Conservation (phyloP, 2,888 invertebrate genomes). For the Adelphocoris suturalis region DNA sequence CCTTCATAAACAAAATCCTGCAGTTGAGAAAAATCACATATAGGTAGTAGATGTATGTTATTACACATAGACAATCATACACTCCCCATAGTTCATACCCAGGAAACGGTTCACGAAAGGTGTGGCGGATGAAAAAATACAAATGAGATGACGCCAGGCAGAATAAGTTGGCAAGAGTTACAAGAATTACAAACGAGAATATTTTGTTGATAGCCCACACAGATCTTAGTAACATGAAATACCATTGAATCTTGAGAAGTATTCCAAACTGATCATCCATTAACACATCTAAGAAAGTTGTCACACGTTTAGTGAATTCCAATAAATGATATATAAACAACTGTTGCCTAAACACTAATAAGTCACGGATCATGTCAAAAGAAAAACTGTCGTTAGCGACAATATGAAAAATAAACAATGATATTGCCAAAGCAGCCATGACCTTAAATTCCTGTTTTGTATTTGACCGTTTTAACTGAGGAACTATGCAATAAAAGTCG, state of each 20-base stretch:
- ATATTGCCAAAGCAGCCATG: too few species aligned
- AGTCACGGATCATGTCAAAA: too few species aligned
- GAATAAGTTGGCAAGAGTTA: neutral
- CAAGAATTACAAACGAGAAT: neutral
- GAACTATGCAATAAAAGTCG: too few species aligned
- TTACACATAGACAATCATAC: too few species aligned
- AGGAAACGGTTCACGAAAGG: neutral
- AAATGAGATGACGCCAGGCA: neutral
- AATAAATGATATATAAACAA: neutral
- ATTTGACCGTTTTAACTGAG: too few species aligned
- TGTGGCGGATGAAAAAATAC: neutral
- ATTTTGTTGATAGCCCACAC: neutral
- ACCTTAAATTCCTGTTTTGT: too few species aligned
- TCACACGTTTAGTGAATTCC: neutral
- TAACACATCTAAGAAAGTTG: neutral
- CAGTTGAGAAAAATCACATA: too few species aligned
- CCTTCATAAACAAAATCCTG: too few species aligned
- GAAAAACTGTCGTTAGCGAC: too few species aligned
- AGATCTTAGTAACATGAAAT: neutral
- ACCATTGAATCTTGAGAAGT: neutral
- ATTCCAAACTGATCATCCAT: neutral
- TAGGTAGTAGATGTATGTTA: too few species aligned
- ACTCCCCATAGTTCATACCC: too few species aligned
- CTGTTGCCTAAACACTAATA: neutral
- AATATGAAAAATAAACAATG: too few species aligned